Percentiles rank a stretch among this genome's conserved stretches.
Conservation (phyloP, 2,113 vertebrate species). For the Scomber scombrus region DNA sequence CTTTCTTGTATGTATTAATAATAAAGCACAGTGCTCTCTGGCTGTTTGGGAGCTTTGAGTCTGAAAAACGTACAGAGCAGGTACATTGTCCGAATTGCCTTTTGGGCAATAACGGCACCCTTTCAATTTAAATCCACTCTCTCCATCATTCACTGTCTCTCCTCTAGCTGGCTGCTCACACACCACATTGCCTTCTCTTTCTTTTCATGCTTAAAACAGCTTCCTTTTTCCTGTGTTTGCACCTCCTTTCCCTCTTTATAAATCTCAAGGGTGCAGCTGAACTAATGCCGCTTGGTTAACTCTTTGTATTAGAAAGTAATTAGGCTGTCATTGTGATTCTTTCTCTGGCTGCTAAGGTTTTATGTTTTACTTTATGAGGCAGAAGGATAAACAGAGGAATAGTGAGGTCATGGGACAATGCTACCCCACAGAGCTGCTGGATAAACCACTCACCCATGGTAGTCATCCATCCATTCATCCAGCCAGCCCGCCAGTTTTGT, state of each 20-base stretch:
- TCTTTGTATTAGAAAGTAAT: slow-evolving; percentile 70
- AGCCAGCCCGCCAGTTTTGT: slow-evolving; percentile 47
- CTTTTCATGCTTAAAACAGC: slow-evolving; percentile 50
- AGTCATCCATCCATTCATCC: slow-evolving; percentile 53
- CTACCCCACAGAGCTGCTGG: slow-evolving; percentile 43
- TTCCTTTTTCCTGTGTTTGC: slow-evolving; percentile 19
- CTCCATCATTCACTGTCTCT: slow-evolving; percentile 26
- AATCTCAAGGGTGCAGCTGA: slow-evolving; percentile 66
- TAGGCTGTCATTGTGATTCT: slow-evolving; percentile 62
- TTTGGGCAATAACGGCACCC: slow-evolving; percentile 47
- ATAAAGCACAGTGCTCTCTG: slow-evolving; percentile 17
- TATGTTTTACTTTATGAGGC: slow-evolving; percentile 68
- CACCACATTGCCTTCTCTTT: slow-evolving; percentile 30
- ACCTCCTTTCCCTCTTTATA: slow-evolving; percentile 43
- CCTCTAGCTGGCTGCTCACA: slow-evolving; percentile 22
- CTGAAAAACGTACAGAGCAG: slow-evolving; percentile 57
- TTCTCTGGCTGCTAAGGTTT: slow-evolving; percentile 52
- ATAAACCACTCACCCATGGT: slow-evolving; percentile 64
- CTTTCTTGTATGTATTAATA: slow-evolving; percentile 37
- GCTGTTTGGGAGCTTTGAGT: slow-evolving; percentile 42
- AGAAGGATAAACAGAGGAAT: slow-evolving; percentile 64
- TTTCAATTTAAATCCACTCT: slow-evolving; percentile 61
- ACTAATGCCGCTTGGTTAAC: slow-evolving; percentile 64
- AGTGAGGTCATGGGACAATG: slow-evolving; percentile 55
- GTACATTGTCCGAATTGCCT: slow-evolving; percentile 55